Evolutionary conservation across 2,797 vertebrate genomes (phyloP).

Genomic region (Squalus acanthias): DNA sequence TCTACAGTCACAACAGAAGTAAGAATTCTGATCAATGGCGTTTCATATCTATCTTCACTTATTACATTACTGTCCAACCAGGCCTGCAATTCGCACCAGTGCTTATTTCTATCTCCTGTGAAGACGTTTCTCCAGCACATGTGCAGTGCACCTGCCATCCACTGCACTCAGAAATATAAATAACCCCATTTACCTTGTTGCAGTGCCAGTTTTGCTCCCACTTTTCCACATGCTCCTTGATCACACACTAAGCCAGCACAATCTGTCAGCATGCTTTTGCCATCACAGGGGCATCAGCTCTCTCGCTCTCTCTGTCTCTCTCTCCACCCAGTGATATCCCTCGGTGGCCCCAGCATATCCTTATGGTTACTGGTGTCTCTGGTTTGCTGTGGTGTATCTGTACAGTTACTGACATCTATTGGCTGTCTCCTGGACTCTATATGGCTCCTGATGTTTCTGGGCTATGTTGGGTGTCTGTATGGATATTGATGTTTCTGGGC

Average conservation of each 20-base stretch:
- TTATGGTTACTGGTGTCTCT: neutral
- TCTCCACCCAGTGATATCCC: neutral
- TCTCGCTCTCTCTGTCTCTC: neutral
- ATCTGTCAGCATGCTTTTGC: neutral
- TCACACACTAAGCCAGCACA: neutral
- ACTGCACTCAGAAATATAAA: neutral
- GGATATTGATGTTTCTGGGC: neutral
- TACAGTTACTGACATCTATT: neutral
- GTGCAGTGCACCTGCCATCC: neutral
- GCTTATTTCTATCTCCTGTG: neutral
- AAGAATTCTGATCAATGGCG: constrained; percentile 47
- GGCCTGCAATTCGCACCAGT: neutral
- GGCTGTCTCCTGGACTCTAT: neutral
- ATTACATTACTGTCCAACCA: neutral
- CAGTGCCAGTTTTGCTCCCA: neutral
- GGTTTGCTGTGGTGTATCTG: neutral
- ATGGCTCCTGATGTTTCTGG: neutral
- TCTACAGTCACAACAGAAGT: constrained; percentile 92
- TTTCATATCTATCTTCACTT: neutral
- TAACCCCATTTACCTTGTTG: neutral
- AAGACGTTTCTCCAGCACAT: neutral
- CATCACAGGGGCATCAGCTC: neutral
- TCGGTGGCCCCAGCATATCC: neutral
- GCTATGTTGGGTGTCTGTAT: neutral
- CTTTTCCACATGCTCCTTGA: neutral